Evolutionary conservation across 1,140 invertebrate genomes (phyloP), one percentile per base, ranked within the genome.

Genomic region (Bacillus rossius): DNA sequence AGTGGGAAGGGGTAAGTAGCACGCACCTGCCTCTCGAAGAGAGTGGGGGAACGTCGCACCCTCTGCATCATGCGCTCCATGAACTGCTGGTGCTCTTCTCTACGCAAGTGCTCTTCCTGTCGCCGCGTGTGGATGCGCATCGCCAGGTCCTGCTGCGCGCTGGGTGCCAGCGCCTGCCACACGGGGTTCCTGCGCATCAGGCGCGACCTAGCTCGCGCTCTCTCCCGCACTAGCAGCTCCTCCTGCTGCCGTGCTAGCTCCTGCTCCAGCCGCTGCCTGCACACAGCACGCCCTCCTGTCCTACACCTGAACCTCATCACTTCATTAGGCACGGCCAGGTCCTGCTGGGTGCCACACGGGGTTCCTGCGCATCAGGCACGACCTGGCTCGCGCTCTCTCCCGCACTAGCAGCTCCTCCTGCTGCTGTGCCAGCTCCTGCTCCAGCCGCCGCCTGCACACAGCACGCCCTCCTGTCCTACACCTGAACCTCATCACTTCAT

Each of bases 41-140:
- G 75, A 54, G 84, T 81, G 0, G 85, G 85, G 64, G 86, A 85
- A 61, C 78, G 77, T 47, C 82, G 81, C 0, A 88, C 85, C 58
- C 85, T 76, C 48, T 82, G 79, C 51, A 84, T 72, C 84, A 88
- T 88, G 57, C 82, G 66, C 69, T 86, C 81, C 85, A 88, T 88
- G 61, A 84, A 80, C 25, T 84, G 72, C 5, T 79, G 74, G 71
- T 85, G 83, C 66, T 84, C 81, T 61, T 86, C 83, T 8, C 79
- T 77, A 57, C 82, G 77, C 63, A 85, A 77, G 61, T 78, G 74
- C 42, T 86, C 84, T 69, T 86, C 84, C 38, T 85, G 82, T 43
- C 79, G 78, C 13, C 84, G 73, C 34, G 84, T 76, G 61, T 82
- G 81, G 17, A 83, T 72, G 40, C 85, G 71, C 72, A 85, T 80